Conservation (phyloP, 2,888 invertebrate genomes). For the Phytoseiulus persimilis region DNA sequence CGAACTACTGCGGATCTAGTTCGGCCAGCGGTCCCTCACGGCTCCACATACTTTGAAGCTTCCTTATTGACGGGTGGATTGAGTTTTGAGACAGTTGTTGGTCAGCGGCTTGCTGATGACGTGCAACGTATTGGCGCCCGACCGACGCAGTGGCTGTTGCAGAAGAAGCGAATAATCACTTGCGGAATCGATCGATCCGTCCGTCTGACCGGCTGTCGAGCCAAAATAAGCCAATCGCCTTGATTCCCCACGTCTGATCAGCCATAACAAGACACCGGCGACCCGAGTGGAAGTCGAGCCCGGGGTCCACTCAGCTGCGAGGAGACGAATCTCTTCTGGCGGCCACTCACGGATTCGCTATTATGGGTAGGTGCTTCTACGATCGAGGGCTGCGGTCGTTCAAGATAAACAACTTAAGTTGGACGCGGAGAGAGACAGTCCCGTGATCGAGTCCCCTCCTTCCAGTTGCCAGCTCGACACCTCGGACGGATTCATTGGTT, state of each 20-base stretch:
- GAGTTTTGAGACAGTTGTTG: background rate
- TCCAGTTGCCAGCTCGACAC: no score
- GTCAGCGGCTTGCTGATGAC: background rate
- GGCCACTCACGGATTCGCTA: background rate
- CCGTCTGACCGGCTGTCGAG: background rate
- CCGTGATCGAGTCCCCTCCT: background rate
- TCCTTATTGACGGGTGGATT: background rate
- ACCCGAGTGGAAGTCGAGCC: no score
- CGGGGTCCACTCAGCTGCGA: background rate
- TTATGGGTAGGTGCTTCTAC: background rate
- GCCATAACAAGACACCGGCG: background rate
- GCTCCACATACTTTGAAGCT: background rate
- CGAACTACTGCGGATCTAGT: background rate
- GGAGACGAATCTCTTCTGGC: background rate
- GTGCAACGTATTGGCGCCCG: background rate
- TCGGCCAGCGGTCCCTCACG: background rate
- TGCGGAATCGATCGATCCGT: background rate
- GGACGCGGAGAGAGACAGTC: background rate
- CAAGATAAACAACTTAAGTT: background rate
- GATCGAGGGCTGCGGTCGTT: background rate
- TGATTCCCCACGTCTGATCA: background rate
- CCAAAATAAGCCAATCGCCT: background rate
- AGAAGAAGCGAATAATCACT: background rate
- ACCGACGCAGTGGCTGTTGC: background rate
- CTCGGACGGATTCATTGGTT: no score